A percentile compares a stretch with the other conserved stretches of the same genome.
phyloP scores from a whole-genome alignment of 2,113 vertebrate species.

The Thalassarche chlororhynchos region DNA sequence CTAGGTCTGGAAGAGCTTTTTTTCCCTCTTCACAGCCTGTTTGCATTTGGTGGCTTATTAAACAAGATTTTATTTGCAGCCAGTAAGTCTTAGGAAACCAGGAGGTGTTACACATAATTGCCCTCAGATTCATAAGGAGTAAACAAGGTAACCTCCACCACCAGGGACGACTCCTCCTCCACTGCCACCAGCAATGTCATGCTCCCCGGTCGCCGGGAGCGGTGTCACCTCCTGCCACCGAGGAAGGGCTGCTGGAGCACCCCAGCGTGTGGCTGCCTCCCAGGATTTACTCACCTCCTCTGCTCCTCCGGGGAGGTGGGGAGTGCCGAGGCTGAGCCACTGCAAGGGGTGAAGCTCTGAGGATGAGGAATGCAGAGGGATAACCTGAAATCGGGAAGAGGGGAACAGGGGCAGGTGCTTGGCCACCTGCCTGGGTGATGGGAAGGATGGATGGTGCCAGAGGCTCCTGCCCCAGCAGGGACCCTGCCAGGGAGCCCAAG shows the following conservation, averaged over 20 bases:
- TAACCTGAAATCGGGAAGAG: background rate
- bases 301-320: background rate
- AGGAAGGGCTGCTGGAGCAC: background rate
- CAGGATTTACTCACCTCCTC: background rate
- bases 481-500: background rate
- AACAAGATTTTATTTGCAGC: conserved; percentile 3
- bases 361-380: background rate
- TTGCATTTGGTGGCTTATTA: conserved; percentile 20
- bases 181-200: background rate
- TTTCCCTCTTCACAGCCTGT: background rate
- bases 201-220: background rate
- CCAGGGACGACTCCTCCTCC: background rate
- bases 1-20: background rate
- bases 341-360: background rate
- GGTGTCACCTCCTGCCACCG: background rate
- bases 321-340: background rate
- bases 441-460: background rate
- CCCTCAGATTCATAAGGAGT: background rate
- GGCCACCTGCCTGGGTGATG: background rate
- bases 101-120: background rate
- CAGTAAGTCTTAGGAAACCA: background rate
- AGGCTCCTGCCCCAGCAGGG: background rate
- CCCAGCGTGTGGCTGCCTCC: background rate
- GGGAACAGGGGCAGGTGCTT: background rate
- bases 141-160: background rate